Conservation (phyloP, 2,113 vertebrate species). For the Toxostoma redivivum region DNA sequence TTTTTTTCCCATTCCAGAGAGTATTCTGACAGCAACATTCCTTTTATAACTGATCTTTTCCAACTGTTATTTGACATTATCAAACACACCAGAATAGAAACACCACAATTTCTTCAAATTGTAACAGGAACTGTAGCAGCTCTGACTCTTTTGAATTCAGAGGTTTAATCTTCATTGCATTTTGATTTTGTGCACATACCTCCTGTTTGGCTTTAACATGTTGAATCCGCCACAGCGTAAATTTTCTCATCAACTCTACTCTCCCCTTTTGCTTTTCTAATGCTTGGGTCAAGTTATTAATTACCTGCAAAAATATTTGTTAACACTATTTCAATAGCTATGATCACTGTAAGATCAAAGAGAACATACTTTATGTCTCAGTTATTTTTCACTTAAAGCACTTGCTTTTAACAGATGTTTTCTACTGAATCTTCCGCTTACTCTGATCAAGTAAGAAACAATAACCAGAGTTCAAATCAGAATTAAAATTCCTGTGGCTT, state of each 20-base stretch:
- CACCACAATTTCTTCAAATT: background rate
- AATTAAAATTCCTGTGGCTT: background rate
- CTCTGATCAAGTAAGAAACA: background rate
- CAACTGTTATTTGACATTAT: background rate
- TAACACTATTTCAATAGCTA: background rate
- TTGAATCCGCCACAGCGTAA: conserved; percentile 86
- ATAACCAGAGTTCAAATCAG: background rate
- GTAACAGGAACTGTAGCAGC: background rate
- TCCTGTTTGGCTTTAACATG: conserved; percentile 81
- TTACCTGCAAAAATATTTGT: conserved; percentile 78
- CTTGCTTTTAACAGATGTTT: background rate
- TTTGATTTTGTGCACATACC: conserved; percentile 68
- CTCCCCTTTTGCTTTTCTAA: conserved; percentile 88
- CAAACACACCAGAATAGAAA: background rate
- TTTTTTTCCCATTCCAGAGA: background rate
- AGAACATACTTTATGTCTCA: background rate
- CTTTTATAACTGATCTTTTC: background rate
- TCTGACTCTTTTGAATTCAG: background rate
- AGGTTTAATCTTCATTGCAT: background rate
- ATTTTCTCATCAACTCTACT: conserved; percentile 84
- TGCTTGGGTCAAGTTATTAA: conserved; percentile 82
- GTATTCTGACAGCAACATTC: background rate
- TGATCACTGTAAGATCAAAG: background rate
- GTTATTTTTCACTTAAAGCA: background rate
- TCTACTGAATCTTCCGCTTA: background rate